Base-by-base conservation (phyloP, 2,888 invertebrate species). In the Gasteruption jaculator region DNA sequence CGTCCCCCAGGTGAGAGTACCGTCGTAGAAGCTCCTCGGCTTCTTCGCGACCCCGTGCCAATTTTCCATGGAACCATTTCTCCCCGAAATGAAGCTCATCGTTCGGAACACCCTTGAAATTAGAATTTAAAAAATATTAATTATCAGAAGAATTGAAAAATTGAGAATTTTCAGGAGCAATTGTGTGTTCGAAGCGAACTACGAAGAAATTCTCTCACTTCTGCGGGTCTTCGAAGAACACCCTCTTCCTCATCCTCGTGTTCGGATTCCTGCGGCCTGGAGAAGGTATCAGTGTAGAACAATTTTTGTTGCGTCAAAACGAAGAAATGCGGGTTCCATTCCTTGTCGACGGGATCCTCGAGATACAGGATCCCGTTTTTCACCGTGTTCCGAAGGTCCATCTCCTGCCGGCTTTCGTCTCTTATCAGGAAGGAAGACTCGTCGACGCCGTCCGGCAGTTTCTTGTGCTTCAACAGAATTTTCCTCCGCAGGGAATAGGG, bases 301-400 rank as follows among this genome's bases (percentile, higher is more conserved):
- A 96, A 73, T 67, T 92, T 91, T 57, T 82, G 86, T 49, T 88
- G 83, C 0, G 91, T 93, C 22, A 96, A 73, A 11, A 94, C 91
- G 65, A 95, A 94, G 60, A 92, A 92, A 72, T 94, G 93, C 0
- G 91, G 86, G 63, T 87, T 85, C 94, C 95, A 96, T 46, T 87
- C 85, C 65, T 86, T 84, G 52, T 90, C 89, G 0, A 91, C 81
- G 0, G 88, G 86, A 74, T 96, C 94, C 69, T 93, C 91, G 26
- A 94, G 73, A 60, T 86, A 86, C 46, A 96, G 75, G 43, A 92
- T 83, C 0, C 93, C 95, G 67, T 91, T 94, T 71, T 91, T 93
- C 0, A 91, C 81, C 0, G 90, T 84, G 63, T 85, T 89, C 35
- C 90, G 75, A 31, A 89, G 71, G 64, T 90, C 89, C 68, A 87